Base-by-base conservation (phyloP, 30 jellyfish, hydroid and myxozoan genomes). In the Pseudorhiza aurosa region DNA sequence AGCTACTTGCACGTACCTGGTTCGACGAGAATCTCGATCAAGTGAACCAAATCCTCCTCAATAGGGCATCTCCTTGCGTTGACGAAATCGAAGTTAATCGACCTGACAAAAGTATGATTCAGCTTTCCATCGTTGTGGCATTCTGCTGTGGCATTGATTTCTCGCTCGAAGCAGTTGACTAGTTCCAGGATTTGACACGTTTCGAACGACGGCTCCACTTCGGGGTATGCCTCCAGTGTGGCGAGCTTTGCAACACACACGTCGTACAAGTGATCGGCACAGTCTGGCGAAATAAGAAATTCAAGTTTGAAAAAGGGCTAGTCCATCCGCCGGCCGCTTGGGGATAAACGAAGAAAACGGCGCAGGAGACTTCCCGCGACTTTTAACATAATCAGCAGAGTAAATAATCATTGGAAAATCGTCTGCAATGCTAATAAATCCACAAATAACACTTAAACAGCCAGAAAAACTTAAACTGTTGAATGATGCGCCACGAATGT, bases 131-230 rank as follows among this genome's bases (percentile, higher is more conserved):
- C 14, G 0, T 21, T 33, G 24, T 53, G 67, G 65, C 91, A 80
- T 8, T 42, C 31, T 1, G 36, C 50, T 44, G 91, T 62, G 40
- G 62, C 43, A 43, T 49, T 80, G 68, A 80, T 49, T 42, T 64
- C 91, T 30, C 21, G 30, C 59, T 63, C 84, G 12, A 80, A 39
- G 68, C 91, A 80, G 80, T 55, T 50, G 32, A 65, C 58, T 0
- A 80, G 77, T 55, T 80, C 73, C 27, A 29, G 18, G 26, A 80
- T 46, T 1, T 77, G 77, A 65, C 91, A 80, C 11, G 84, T 65
- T 50, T 65, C 91, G 51, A 51, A 63, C 7, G 91, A 50, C 4
- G 82, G 32, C 84, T 31, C 27, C 18, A 32, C 51, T 31, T 65
- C 21, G 36, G 77, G 68, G 22, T 28, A 42, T 9, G 40, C 30